A percentile compares a stretch with the other conserved stretches of the same genome.
phyloP scores from a whole-genome alignment of 2,888 invertebrate genomes.

The Rhyacophila evoluta region DNA sequence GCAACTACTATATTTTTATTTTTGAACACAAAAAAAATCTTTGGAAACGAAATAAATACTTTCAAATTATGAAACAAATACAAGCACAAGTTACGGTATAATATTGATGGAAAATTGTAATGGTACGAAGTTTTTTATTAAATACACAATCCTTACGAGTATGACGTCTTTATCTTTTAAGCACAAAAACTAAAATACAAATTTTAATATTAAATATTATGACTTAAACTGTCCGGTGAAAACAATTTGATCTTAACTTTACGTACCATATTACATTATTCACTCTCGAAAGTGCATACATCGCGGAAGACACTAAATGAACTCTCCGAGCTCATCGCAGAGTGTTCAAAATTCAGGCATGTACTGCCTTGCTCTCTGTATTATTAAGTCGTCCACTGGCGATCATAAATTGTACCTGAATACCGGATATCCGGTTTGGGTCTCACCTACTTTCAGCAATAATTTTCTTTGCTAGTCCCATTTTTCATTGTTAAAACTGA shows the following conservation, averaged over 20 bases:
- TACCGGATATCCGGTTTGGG: slow-evolving; percentile 40
- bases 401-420: slow-evolving; percentile 44
- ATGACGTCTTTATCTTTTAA: too few relatives aligned
- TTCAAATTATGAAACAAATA: too few relatives aligned
- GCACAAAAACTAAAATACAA: too few relatives aligned
- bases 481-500: slow-evolving; percentile 38
- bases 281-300: neutral
- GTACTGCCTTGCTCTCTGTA: slow-evolving; percentile 30
- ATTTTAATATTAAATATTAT: too few relatives aligned
- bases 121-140: too few relatives aligned
- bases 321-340: neutral
- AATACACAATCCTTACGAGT: too few relatives aligned
- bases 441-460: slow-evolving; percentile 40
- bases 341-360: slow-evolving; percentile 34
- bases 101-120: too few relatives aligned
- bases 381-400: slow-evolving; percentile 45
- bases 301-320: neutral
- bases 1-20: too few relatives aligned
- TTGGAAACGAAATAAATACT: too few relatives aligned
- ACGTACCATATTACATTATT: neutral
- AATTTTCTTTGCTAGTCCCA: slow-evolving; percentile 35
- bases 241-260: neutral
- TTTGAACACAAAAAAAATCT: too few relatives aligned
- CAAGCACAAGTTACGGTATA: too few relatives aligned
- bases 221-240: neutral